These are phyloP conservation scores for Dysdera silvatica DNA, from an alignment of 1,140 invertebrate genomes.

Conservation along the genomic window DNA sequence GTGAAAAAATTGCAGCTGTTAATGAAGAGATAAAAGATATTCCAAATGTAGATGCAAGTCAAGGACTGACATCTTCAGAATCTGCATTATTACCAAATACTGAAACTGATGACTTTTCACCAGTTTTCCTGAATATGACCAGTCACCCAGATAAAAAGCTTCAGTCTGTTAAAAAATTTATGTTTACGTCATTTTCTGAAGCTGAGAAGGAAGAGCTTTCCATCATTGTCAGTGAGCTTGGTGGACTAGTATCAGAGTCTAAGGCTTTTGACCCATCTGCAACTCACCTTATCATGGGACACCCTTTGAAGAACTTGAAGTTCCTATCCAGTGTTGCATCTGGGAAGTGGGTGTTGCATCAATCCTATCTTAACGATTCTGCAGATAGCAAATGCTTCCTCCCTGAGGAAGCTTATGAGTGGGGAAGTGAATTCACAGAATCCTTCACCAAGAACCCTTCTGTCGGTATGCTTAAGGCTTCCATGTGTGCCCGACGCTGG, in stretches of 20 bases:
- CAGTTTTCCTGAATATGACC: neutral
- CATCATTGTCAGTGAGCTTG: slow-evolving; percentile 54
- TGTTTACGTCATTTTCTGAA: slow-evolving; percentile 45
- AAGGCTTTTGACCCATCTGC: slow-evolving; percentile 56
- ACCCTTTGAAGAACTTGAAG: slow-evolving; percentile 72
- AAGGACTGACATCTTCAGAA: neutral
- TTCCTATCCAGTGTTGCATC: slow-evolving; percentile 69
- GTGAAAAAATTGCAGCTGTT: slow-evolving; percentile 29
- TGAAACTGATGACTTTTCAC: neutral
- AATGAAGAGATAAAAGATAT: neutral
- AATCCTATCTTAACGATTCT: slow-evolving; percentile 63
- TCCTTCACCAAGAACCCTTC: neutral
- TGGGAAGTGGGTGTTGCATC: slow-evolving; percentile 77
- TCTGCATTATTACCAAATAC: neutral
- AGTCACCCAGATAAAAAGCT: neutral
- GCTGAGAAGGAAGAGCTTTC: slow-evolving; percentile 45
- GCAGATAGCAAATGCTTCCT: slow-evolving; percentile 56
- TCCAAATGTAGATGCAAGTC: too few species aligned
- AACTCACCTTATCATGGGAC: slow-evolving; percentile 69
- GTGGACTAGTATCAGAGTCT: slow-evolving; percentile 56
- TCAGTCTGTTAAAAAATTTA: slow-evolving; percentile 33
- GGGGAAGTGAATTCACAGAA: slow-evolving; percentile 11
- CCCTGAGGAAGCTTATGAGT: slow-evolving; percentile 21
- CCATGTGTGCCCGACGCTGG: slow-evolving; percentile 21
- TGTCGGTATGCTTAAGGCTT: slow-evolving; percentile 3